These are phyloP conservation scores for Diaprepes abbreviatus DNA, from an alignment of 2,888 invertebrate species.

Conservation along the genomic window DNA sequence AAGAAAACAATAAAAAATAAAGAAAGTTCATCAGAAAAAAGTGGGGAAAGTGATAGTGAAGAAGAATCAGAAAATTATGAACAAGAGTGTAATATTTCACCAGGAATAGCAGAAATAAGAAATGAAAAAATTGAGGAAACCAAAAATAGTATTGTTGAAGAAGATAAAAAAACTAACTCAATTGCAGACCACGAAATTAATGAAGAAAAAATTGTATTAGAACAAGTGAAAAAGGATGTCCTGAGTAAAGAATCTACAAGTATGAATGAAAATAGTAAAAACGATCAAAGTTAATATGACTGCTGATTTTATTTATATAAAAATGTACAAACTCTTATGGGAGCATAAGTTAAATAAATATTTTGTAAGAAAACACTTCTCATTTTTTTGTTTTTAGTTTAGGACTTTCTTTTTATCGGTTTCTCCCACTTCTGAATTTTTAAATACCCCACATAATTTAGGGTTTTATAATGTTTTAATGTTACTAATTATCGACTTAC, in stretches of 20 bases:
- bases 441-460: not conserved
- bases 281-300: slow-evolving; percentile 7
- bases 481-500: not conserved
- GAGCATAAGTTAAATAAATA: slow-evolving; percentile 1
- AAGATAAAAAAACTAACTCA: not conserved
- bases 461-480: not conserved
- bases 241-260: not conserved
- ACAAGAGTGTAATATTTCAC: too few species aligned
- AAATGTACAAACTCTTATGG: not conserved
- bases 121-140: not conserved
- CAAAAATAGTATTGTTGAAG: not conserved
- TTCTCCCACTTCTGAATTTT: not conserved
- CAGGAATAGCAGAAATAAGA: not conserved
- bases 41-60: slow-evolving; percentile 38
- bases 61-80: slow-evolving; percentile 17
- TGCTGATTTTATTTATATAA: not conserved
- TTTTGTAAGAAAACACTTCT: not conserved
- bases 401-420: not conserved
- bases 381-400: not conserved
- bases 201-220: not conserved
- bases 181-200: not conserved
- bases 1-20: slow-evolving; percentile 47
- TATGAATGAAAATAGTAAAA: not conserved
- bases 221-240: not conserved
- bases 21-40: slow-evolving; percentile 47